Conservation (phyloP, 1,140 invertebrate genomes). For the Drosophila kohkoa region DNA sequence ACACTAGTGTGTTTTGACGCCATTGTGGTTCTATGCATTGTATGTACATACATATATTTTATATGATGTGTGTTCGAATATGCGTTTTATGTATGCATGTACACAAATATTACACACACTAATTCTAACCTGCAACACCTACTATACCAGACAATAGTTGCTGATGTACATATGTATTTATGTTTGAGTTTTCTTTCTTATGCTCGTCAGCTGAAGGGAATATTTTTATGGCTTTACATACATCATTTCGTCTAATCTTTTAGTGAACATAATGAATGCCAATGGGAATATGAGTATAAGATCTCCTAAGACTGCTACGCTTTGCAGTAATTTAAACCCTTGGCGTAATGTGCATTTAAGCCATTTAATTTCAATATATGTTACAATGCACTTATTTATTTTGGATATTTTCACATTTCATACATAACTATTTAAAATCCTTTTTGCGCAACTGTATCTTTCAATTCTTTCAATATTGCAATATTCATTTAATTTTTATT, state of each 20-base stretch:
- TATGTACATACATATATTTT: neutral
- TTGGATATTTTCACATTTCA: neutral
- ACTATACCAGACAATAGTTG: no score
- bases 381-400: neutral
- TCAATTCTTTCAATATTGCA: no score
- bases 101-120: no score
- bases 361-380: neutral
- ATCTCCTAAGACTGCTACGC: conserved; percentile 56
- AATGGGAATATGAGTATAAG: conserved; percentile 47
- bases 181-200: neutral
- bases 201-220: neutral
- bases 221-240: neutral
- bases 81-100: no score
- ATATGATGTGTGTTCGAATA: no score
- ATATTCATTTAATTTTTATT: no score
- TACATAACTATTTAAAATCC: no score
- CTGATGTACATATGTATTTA: no score
- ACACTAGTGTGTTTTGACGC: neutral
- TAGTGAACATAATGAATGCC: conserved; percentile 57
- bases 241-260: conserved; percentile 50
- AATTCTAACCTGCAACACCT: no score
- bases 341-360: neutral
- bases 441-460: no score
- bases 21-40: neutral
- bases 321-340: conserved; percentile 33